A percentile compares a stretch with the other conserved stretches of the same genome.
These are phyloP conservation scores for Oryzias javanicus DNA, from an alignment of 2,113 vertebrate genomes.

Conservation along the genomic window DNA sequence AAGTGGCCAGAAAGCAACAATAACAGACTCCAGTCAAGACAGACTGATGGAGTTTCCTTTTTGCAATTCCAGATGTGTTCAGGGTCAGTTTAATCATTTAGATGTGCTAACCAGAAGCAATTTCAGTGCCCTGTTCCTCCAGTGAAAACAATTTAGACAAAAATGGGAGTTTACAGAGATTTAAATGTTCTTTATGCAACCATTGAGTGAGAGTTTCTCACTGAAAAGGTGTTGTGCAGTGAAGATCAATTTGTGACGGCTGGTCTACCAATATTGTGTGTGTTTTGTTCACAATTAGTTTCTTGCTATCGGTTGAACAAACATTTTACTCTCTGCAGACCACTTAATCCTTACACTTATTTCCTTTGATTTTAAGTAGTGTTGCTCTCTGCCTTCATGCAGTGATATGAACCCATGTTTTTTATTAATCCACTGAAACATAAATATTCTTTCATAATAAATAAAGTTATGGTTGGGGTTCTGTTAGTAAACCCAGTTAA, in stretches of 20 bases:
- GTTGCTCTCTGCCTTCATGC: slow-evolving; percentile 59
- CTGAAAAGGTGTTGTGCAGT: too few relatives aligned
- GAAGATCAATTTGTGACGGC: too few relatives aligned
- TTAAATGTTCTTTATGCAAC: not conserved
- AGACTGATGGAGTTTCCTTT: slow-evolving; percentile 37
- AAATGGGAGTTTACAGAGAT: not conserved
- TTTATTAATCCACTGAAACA: too few relatives aligned
- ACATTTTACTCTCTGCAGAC: slow-evolving; percentile 30
- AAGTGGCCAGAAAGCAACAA: slow-evolving; percentile 37
- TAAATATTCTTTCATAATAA: too few relatives aligned
- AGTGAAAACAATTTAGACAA: not conserved
- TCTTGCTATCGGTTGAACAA: slow-evolving; percentile 10
- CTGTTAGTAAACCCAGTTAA: too few relatives aligned
- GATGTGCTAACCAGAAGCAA: not conserved
- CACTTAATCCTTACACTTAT: slow-evolving; percentile 66
- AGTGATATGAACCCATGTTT: slow-evolving; percentile 30
- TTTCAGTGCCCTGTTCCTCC: not conserved
- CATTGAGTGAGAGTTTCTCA: too few relatives aligned
- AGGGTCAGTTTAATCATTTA: slow-evolving; percentile 8
- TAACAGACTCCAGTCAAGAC: slow-evolving; percentile 34
- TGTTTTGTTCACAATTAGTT: not conserved
- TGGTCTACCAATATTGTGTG: not conserved
- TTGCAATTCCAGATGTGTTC: slow-evolving; percentile 45
- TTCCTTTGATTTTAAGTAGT: slow-evolving; percentile 55
- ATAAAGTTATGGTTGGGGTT: not conserved